Percentiles rank a stretch among this genome's conserved stretches.
Conservation (phyloP, 1,140 invertebrate species). For the Cardiocondyla obscurior region DNA sequence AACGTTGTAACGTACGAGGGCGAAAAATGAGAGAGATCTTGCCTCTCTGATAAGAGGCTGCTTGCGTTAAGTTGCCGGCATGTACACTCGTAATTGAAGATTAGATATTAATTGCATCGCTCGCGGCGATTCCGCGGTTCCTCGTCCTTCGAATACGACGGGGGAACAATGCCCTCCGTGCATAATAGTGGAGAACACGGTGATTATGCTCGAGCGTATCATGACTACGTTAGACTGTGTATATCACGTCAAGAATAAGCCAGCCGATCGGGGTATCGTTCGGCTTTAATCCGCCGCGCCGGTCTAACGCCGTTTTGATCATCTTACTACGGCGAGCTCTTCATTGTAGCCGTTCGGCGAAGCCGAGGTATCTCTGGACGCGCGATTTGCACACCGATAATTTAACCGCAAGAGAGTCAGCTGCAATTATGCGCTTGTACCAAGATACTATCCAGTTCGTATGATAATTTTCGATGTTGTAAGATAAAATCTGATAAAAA, state of each 20-base stretch:
- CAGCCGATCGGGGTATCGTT: conserved; percentile 33
- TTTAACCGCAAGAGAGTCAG: background rate
- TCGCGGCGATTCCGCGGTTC: conserved; percentile 40
- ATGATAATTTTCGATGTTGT: conserved; percentile 29
- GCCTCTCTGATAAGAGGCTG: conserved; percentile 7
- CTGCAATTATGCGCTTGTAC: conserved; percentile 1
- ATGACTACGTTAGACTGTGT: conserved; percentile 29
- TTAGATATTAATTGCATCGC: conserved; percentile 53
- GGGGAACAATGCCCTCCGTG: conserved; percentile 40
- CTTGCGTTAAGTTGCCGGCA: conserved; percentile 30
- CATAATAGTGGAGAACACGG: conserved; percentile 32
- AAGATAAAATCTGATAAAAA: background rate
- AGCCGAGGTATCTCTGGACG: background rate
- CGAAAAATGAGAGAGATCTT: conserved; percentile 35
- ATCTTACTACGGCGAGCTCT: conserved; percentile 14
- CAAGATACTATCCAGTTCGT: background rate
- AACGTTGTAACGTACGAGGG: background rate
- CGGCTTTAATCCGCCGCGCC: conserved; percentile 30
- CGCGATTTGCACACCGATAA: conserved; percentile 8
- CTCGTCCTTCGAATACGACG: conserved; percentile 35
- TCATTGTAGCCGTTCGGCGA: conserved; percentile 7
- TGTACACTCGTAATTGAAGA: conserved; percentile 46
- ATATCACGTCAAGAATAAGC: conserved; percentile 29
- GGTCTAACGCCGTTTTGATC: conserved; percentile 38
- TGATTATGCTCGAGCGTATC: conserved; percentile 29